Base-by-base conservation (phyloP, 1,140 invertebrate genomes). In the Achroia grisella region DNA sequence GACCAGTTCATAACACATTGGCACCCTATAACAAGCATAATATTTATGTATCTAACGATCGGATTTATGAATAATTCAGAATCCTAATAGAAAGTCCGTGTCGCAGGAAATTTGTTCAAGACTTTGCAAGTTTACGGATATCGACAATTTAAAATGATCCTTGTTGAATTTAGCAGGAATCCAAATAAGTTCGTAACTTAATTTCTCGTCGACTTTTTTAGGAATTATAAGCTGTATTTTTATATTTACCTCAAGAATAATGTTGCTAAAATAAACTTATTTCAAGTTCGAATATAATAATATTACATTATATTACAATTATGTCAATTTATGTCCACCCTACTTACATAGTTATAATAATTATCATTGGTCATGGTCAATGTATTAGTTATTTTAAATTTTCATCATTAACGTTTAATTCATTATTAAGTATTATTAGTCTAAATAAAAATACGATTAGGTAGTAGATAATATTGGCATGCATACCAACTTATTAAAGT, bases 21-120 rank as follows among this genome's bases (percentile, higher is more conserved):
- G 32, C 47, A 34, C 48, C 17, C 43, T 45, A 56, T 53, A 56
- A 53, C 44, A 35, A 53, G 46, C 45, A 48, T 51, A 23, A 57
- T 62, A 55, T 56, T 56, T 50, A 56, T 52, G 48, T 56, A 60
- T 47, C 39, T 43, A 33, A 39, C 40, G 30, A 32, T 31, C 10
- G 30, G 29, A 43, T 49, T 49, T 52, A 62, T 65, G 65, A 65
- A 69, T 65, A 53, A 69, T 65, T 65, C 56, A 65, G 50, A 48
- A 45, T 52, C 31, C 12, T 60, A 65, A 65, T 69, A 56, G 55
- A 56, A 55, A 65, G 36, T 62, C 52, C 58, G 51, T 57, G 52
- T 67, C 49, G 47, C 46, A 43, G 55, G 58, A 64, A 58, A 68
- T 55, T 59, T 46, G 29, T 36, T 50, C 36, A 30, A 41, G 35